Base-by-base conservation (phyloP, 2,113 vertebrate genomes). In the Pleuronectes platessa region DNA sequence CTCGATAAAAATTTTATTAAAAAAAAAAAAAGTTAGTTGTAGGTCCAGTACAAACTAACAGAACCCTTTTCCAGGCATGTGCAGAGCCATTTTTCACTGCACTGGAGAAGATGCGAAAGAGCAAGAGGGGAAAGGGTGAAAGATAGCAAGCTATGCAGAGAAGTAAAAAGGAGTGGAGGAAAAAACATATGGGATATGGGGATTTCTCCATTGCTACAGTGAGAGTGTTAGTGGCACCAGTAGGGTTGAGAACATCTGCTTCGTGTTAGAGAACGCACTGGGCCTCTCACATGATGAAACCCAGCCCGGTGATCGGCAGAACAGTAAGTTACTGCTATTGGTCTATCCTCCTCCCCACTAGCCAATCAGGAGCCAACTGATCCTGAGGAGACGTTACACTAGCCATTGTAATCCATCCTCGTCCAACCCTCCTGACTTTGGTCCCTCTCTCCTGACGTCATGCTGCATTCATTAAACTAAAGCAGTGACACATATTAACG, bases 201-300 rank as follows among this genome's bases (percentile, higher is more conserved):
- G 55, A 70, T 79, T 77, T 74, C 78, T 75, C 56, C 72, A 71
- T 71, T 11, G 11, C 61, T 51, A 51, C 81, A 89, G 78, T 91
- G 81, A 80, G 66, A 82, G 63, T 64, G 71, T 79, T 84, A 88
- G 84, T 88, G 80, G 78, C 75, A 77, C 71, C 62, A 61, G 78
- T 78, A 81, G 89, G 61, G 79, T 73, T 67, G 68, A 67, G 61
- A 72, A 93, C 93, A 94, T 94, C 94, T 94, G 94, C 88, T 88
- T 89, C 72, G 71, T 84, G 88, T 94, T 94, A 94, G 68, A 74
- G 42, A 88, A 63, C 23, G 61, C 47, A 42, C 59, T 59, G 89
- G 87, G 89, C 88, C 88, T 87, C 85, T 87, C 67, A 82, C 80
- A 85, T 94, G 92, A 93, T 90, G 91, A 92, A 94, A 92, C 81